Evolutionary conservation across 2,113 vertebrate genomes (phyloP).

Genomic region (Cyanoramphus novaezelandiae): DNA sequence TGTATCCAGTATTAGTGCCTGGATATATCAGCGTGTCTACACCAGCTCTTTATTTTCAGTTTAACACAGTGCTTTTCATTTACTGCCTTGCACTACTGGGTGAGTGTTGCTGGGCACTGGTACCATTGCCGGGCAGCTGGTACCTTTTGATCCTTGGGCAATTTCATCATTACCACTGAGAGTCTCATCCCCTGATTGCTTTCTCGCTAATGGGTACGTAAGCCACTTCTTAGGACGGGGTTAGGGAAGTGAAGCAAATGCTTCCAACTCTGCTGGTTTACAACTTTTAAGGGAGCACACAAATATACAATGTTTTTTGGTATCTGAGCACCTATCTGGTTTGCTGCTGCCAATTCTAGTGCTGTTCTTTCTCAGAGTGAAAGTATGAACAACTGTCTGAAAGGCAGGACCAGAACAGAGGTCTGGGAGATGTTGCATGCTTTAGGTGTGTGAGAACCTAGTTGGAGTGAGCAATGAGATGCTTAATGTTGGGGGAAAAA

Average conservation of each 20-base stretch:
- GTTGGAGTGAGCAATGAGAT: background rate
- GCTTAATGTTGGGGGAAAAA: fast-evolving
- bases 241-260: background rate
- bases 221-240: background rate
- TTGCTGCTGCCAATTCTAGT: background rate
- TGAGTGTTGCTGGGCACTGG: background rate
- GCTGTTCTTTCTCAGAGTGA: background rate
- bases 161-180: background rate
- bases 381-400: background rate
- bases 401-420: background rate
- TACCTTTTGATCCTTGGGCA: background rate
- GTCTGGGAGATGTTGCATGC: background rate
- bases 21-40: background rate
- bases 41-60: background rate
- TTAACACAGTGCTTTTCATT: background rate
- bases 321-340: background rate
- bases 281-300: background rate
- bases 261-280: background rate
- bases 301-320: background rate
- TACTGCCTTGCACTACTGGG: background rate
- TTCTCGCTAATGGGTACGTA: background rate
- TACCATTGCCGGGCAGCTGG: background rate
- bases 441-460: background rate
- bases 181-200: background rate
- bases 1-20: background rate